Evolutionary conservation across 2,797 vertebrate species (phyloP), one percentile per base, ranked within the genome.

Genomic region (Percopsis omiscomaycus): DNA sequence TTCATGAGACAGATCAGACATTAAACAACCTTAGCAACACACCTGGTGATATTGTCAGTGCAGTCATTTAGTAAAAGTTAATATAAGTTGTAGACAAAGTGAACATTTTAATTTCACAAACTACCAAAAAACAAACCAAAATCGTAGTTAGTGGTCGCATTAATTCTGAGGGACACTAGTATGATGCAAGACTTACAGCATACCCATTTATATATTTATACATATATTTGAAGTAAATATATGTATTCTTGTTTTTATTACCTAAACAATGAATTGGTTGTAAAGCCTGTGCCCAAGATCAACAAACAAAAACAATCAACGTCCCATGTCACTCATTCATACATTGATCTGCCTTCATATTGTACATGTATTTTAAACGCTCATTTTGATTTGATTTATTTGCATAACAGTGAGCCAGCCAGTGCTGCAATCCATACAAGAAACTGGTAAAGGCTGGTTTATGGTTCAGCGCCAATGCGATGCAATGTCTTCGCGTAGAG

Each of bases 321-420:
- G 16, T 64, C 60, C 62, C 44, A 58, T 47, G 45, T 37, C 61
- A 55, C 61, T 60, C 49, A 28, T 45, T 22, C 1, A 5, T 16
- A 16, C 15, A 45, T 9, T 42, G 8, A 42, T 42, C 37, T 42
- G 37, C 37, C 37, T 42, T 8, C 37, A 42, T 6, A 8, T 2
- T 9, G 9, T 42, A 22, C 5, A 14, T 14, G 15, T 14, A 49
- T 49, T 14, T 14, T 49, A 13, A 29, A 64, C 68, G 49, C 59
- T 63, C 62, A 82, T 78, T 72, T 55, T 78, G 64, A 71, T 73
- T 67, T 65, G 77, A 42, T 51, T 45, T 5, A 11, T 42, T 86
- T 84, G 81, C 77, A 84, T 84, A 86, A 83, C 73, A 63, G 75
- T 67, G 60, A 80, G 74, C 66, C 61, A 80, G 59, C 71, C 74